phyloP scores from a whole-genome alignment of 2,797 vertebrate species.

The Amblyopsis hoosieri region DNA sequence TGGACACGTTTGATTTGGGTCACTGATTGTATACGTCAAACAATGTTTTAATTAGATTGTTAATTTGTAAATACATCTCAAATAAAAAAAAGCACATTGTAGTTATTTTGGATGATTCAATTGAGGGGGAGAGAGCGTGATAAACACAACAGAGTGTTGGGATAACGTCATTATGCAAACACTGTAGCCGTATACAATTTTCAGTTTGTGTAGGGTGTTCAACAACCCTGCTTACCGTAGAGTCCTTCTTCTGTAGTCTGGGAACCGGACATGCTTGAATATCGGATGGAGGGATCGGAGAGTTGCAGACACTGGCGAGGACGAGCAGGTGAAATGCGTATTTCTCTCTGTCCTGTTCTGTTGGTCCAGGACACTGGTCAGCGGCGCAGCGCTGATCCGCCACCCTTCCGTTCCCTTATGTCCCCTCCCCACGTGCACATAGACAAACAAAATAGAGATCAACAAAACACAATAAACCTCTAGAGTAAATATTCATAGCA shows the following conservation, averaged over 20 bases:
- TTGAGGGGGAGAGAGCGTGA: background rate
- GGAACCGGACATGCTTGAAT: conserved; percentile 64
- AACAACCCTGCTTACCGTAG: conserved; percentile 63
- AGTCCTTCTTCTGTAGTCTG: conserved; percentile 73
- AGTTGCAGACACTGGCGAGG: conserved; percentile 51
- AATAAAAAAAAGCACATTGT: background rate
- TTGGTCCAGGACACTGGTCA: conserved; percentile 50
- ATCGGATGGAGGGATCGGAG: conserved; percentile 18
- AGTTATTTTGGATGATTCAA: background rate
- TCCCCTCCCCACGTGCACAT: conserved; percentile 55
- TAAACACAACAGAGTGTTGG: background rate
- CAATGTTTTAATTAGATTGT: conserved; percentile 1
- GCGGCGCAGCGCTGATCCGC: conserved; percentile 52
- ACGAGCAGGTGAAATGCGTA: conserved; percentile 39
- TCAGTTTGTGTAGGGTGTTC: background rate
- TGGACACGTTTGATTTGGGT: background rate
- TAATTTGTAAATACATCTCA: too few relatives aligned
- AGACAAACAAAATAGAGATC: conserved; percentile 42
- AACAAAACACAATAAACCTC: conserved; percentile 51
- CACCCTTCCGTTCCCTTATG: conserved; percentile 2
- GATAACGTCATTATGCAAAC: background rate
- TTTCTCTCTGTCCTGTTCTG: conserved; percentile 23
- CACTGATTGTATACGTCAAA: conserved; percentile 3
- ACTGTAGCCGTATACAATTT: background rate
- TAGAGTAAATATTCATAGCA: conserved; percentile 17